Base-by-base conservation (phyloP, 2,888 invertebrate species). In the Heliconius hortense region DNA sequence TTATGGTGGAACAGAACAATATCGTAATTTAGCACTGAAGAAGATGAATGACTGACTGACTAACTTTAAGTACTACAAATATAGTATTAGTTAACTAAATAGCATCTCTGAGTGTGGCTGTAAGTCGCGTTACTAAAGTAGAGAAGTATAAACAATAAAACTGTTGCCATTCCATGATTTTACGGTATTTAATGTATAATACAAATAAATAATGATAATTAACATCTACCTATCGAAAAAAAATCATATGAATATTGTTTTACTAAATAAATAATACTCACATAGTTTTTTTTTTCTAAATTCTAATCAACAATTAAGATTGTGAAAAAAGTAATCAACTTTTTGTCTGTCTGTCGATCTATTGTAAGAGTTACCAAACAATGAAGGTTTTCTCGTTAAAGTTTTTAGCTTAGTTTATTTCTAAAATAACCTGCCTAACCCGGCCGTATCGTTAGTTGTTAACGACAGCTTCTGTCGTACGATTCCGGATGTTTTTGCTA, bases 361-460 rank as follows among this genome's bases (percentile, higher is more conserved):
- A 66, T 66, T 66, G 66, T 66, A 15, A 66, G n/a, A 8, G 66
- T 66, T 66, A 24, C 39, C 66, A 66, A 66, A 24, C 66, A 39
- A 66, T 66, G 24, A 39, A 43, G 35, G 64, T 39, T 64, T 64
- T 64, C 64, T 64, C 66, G 66, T 66, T 66, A 15, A 66, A 66
- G 24, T 66, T 66, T 66, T 66, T 24, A 66, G 66, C 15, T 66
- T 66, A 66, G 35, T 66, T 39, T 66, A 66, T 66, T 66, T 66
- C 24, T 24, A 24, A 66, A 66, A 66, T 24, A 66, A 18, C 24
- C 39, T 66, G 35, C 39, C 39, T 66, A 64, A 43, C 39, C 39
- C 15, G 15, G 66, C 39, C 66, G 66, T 43, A 66, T 66, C 66
- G 66, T n/a, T 66, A 39, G 43, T n/a, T 66, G 64, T 35, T 26